These are phyloP conservation scores for Ernsta delagoae DNA, from an alignment of 2,888 invertebrate genomes.

Conservation along the genomic window DNA sequence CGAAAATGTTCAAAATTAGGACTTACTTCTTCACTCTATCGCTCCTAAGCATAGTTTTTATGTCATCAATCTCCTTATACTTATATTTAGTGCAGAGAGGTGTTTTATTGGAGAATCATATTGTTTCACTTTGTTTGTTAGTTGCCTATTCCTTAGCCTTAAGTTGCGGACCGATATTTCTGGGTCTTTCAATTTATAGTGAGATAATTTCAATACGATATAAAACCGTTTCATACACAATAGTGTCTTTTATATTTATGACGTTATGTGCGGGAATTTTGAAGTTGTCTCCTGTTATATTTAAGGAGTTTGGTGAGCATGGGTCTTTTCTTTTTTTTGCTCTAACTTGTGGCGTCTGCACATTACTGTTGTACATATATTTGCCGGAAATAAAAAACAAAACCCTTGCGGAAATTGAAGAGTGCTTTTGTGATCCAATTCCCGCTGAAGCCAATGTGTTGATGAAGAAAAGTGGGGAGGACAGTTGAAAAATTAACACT, in stretches of 20 bases:
- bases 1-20: slow-evolving; percentile 1
- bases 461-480: too few species aligned
- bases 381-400: too few species aligned
- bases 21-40: background rate
- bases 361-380: too few species aligned
- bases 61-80: background rate
- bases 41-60: background rate
- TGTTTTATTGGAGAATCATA: slow-evolving; percentile 1
- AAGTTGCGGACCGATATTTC: slow-evolving; percentile 12
- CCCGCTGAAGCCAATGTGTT: too few species aligned
- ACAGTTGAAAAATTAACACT: too few species aligned
- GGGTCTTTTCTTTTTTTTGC: slow-evolving; percentile 21
- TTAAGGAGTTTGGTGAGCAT: slow-evolving; percentile 13
- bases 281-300: slow-evolving; percentile 18
- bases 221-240: slow-evolving; percentile 4
- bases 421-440: too few species aligned
- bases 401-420: too few species aligned
- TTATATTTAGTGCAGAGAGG: slow-evolving; percentile 11
- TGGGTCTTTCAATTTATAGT: slow-evolving; percentile 16
- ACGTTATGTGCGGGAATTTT: slow-evolving; percentile 14
- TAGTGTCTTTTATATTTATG: slow-evolving; percentile 8
- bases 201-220: slow-evolving; percentile 23
- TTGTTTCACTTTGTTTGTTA: slow-evolving; percentile 1
- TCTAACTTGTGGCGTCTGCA: too few species aligned
- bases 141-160: slow-evolving; percentile 10